Percentiles rank a stretch among this genome's conserved stretches.
Evolutionary conservation across 1,140 invertebrate species (phyloP).

Genomic region (Hestina assimilis): DNA sequence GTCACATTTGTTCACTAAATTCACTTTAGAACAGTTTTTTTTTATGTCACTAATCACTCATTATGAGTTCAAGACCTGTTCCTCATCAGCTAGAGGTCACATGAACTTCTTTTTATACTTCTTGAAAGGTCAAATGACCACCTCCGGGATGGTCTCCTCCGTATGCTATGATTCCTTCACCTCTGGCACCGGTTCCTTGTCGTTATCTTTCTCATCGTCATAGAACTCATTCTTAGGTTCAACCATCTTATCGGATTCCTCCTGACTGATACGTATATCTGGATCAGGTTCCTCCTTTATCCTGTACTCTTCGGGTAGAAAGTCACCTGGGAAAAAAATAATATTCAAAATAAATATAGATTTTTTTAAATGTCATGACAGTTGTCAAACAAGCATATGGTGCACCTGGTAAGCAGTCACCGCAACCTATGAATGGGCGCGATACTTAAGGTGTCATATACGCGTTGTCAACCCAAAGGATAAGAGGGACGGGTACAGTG

Average conservation of each 20-base stretch:
- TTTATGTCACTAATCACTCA: not conserved
- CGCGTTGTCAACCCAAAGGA: no score
- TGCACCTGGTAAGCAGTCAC: no score
- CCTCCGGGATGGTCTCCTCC: conserved; percentile 35
- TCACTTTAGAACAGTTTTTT: no score
- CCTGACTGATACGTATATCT: conserved; percentile 87
- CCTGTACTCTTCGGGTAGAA: conserved; percentile 83
- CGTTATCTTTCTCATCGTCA: conserved; percentile 91
- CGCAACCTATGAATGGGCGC: no score
- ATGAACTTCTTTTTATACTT: conserved; percentile 39
- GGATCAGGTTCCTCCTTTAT: conserved; percentile 89
- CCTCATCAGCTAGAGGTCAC: conserved; percentile 1
- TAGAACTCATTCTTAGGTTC: conserved; percentile 96
- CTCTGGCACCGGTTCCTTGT: conserved; percentile 76
- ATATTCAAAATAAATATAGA: not conserved
- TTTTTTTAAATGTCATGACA: not conserved
- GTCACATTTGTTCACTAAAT: no score
- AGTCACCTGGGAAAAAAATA: conserved; percentile 73
- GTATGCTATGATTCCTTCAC: conserved; percentile 63
- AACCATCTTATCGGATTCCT: conserved; percentile 90
- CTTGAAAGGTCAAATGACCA: conserved; percentile 45
- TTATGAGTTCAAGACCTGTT: not conserved
- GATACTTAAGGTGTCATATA: no score
- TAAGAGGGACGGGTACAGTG: no score
- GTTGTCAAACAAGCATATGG: no score